These are phyloP conservation scores for Tachuris rubrigastra DNA, from an alignment of 2,113 vertebrate genomes.

Conservation along the genomic window DNA sequence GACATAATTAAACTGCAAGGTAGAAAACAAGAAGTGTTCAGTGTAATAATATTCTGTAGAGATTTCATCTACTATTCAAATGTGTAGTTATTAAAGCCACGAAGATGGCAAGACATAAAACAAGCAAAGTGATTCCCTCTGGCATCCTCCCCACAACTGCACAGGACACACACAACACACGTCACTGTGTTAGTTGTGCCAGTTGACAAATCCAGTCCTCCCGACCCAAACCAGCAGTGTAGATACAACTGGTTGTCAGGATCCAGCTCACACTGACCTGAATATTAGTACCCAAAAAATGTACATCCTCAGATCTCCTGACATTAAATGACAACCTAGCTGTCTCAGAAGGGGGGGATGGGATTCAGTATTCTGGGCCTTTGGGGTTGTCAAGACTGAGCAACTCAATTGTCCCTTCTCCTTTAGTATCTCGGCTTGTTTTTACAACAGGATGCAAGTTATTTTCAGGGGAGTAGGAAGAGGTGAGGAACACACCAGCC, in stretches of 20 bases:
- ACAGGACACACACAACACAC: not conserved
- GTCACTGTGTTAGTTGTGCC: not conserved
- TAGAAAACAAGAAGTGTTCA: not conserved
- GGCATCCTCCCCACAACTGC: not conserved
- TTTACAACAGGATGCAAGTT: not conserved
- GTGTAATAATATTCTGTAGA: not conserved
- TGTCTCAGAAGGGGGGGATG: fast-evolving
- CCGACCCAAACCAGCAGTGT: not conserved
- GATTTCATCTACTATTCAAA: not conserved
- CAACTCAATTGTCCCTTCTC: not conserved
- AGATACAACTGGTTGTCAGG: not conserved
- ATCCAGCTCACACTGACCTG: not conserved
- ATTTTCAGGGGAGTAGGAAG: not conserved
- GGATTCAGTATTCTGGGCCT: not conserved
- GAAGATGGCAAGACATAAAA: not conserved
- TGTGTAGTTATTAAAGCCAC: not conserved
- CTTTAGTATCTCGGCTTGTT: not conserved
- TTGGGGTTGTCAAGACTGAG: not conserved
- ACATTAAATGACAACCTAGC: not conserved
- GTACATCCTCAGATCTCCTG: not conserved
- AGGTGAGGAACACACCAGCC: not conserved
- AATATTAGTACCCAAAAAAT: not conserved
- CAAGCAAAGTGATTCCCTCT: not conserved
- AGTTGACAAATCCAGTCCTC: not conserved
- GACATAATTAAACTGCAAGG: not conserved